Evolutionary conservation across 2,888 invertebrate genomes (phyloP), one percentile per base, ranked within the genome.

Genomic region (Dione vanillae): DNA sequence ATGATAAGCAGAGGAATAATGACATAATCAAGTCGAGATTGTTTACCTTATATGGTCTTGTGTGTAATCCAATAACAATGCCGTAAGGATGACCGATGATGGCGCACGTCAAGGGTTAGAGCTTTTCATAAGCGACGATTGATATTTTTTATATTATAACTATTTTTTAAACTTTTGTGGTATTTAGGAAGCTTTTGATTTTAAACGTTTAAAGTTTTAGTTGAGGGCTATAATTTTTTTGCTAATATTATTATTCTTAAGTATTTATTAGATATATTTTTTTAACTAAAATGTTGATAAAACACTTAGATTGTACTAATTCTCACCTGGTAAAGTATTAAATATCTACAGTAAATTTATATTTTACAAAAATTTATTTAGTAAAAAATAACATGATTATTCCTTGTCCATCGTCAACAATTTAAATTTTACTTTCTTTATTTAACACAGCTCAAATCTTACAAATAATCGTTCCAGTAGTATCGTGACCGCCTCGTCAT

Each of bases 51-150:
- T 72, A 72, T 70, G 70, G 72, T 70, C 72, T 72, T 70, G 61
- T 59, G 70, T 67, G 70, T 84, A 83, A 85, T 83, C 84, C 81
- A 69, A 73, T 75, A 77, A 81, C 80, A 80, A 80, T 78, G 71
- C 71, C 78, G 74, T 81, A 78, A 79, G 76, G 81, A 82, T 85
- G 85, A 86, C 82, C 81, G 85, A 86, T 85, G 81, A 78, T 76
- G 74, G 67, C 75, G 68, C 76, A 61, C 75, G 76, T 78, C 75
- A 81, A 84, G 82, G 82, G 82, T 80, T 83, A 72, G 40, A 56
- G 65, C n/a, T 19, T 20, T 75, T 80, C 75, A 77, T 6, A 74
- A n/a, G 0, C 2, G 8, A 65, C 75, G 77, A 74, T 69, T 58
- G 12, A 12, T 49, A 11, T 49, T 27, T 27, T 27, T 27, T 27